Evolutionary conservation across 1,140 invertebrate species (phyloP).

Genomic region (Orchesella cincta): DNA sequence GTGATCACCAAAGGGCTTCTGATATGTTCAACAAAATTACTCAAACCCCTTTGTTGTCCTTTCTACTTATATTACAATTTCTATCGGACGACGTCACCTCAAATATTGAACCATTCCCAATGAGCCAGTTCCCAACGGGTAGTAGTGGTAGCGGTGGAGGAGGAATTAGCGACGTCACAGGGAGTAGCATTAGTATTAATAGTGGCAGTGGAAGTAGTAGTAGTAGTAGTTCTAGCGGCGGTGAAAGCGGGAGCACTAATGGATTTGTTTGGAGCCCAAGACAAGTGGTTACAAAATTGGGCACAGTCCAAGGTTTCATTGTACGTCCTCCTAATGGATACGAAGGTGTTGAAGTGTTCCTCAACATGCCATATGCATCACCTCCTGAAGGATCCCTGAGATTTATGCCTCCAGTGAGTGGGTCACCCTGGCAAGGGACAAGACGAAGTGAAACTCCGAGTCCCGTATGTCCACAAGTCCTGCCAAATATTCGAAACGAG

Average conservation of each 20-base stretch:
- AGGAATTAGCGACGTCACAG: background rate
- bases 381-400: conserved; percentile 70
- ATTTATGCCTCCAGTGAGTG: conserved; percentile 91
- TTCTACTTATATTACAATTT: background rate
- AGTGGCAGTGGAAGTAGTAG: background rate
- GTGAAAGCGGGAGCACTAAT: background rate
- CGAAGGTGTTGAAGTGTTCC: conserved; percentile 24
- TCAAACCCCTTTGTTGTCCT: conserved; percentile 9
- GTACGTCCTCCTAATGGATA: conserved; percentile 17
- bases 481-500: conserved; percentile 80
- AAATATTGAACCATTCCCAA: conserved; percentile 17
- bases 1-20: background rate
- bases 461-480: conserved; percentile 86
- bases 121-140: background rate
- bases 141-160: background rate
- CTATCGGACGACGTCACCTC: conserved; percentile 6
- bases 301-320: conserved; percentile 20
- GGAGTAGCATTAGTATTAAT: background rate
- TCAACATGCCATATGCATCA: conserved; percentile 75
- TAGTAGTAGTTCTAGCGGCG: background rate
- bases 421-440: conserved; percentile 84
- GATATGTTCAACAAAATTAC: conserved; percentile 13
- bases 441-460: conserved; percentile 82
- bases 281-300: conserved; percentile 23
- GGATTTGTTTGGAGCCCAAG: conserved; percentile 15